These are phyloP conservation scores for Callocephalon fimbriatum DNA, from an alignment of 2,113 vertebrate species.

Conservation along the genomic window DNA sequence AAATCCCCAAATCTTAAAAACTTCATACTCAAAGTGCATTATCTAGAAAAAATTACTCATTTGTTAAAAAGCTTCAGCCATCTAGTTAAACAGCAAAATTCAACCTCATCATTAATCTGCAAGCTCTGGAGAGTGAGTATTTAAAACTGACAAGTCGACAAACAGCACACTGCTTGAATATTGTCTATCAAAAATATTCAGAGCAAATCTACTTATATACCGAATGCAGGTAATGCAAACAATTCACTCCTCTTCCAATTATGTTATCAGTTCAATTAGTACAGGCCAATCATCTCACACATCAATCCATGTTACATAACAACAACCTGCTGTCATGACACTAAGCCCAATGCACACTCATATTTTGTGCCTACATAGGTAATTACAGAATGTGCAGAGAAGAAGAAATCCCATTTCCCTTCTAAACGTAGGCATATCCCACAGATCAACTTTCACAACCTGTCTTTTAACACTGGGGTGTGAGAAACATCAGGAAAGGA, in stretches of 20 bases:
- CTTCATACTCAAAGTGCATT: neutral
- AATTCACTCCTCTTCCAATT: neutral
- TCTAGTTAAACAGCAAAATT: neutral
- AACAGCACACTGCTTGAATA: neutral
- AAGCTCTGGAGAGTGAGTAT: neutral
- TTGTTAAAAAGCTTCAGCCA: neutral
- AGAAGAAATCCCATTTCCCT: neutral
- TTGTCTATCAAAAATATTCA: neutral
- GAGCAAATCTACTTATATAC: neutral
- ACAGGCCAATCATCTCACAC: neutral
- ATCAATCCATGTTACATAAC: neutral
- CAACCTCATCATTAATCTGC: neutral
- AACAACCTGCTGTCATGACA: neutral
- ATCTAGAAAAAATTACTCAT: neutral
- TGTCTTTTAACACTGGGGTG: neutral
- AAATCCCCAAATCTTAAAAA: neutral
- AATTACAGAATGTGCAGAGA: neutral
- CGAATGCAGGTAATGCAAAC: constrained; percentile 2
- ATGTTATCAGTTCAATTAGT: neutral
- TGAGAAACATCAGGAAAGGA: neutral
- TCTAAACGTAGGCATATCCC: neutral
- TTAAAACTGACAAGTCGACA: neutral
- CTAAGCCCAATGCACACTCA: neutral
- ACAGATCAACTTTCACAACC: neutral
- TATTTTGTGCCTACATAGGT: neutral